Evolutionary conservation across 2,888 invertebrate species (phyloP).

Genomic region (Himalopsyche anomala): DNA sequence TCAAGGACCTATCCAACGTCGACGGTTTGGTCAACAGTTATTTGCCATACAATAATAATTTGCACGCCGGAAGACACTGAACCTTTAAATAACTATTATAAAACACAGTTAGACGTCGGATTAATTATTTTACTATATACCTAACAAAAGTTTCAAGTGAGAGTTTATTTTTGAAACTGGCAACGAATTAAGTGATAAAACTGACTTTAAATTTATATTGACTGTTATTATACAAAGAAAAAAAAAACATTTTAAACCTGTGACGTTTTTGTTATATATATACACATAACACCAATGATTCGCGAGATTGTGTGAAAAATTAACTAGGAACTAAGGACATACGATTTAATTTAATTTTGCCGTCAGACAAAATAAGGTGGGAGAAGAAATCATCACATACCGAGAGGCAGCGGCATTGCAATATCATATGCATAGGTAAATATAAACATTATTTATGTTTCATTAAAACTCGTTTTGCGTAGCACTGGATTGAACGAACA

Average conservation of each 20-base stretch:
- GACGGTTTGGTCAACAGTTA: not conserved
- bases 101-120: not conserved
- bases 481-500: too few relatives aligned
- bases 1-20: constrained; percentile 13
- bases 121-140: not conserved
- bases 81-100: not conserved
- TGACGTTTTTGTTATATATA: constrained; percentile 10
- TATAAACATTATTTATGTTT: not conserved
- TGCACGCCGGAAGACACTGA: constrained; percentile 2
- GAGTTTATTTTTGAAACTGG: not conserved
- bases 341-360: not conserved
- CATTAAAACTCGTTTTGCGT: too few relatives aligned
- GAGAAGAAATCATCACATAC: not conserved
- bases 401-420: not conserved
- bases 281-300: constrained; percentile 3
- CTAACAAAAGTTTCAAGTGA: constrained; percentile 24
- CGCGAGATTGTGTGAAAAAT: constrained; percentile 1
- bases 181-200: constrained; percentile 38
- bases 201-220: constrained; percentile 27
- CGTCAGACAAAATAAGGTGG: not conserved
- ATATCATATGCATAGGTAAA: constrained; percentile 7
- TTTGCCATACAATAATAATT: constrained; percentile 23
- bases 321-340: constrained; percentile 8
- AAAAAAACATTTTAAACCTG: constrained; percentile 18
- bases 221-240: not conserved